Conservation (phyloP, 2,888 invertebrate species). For the Campoletis raptor region DNA sequence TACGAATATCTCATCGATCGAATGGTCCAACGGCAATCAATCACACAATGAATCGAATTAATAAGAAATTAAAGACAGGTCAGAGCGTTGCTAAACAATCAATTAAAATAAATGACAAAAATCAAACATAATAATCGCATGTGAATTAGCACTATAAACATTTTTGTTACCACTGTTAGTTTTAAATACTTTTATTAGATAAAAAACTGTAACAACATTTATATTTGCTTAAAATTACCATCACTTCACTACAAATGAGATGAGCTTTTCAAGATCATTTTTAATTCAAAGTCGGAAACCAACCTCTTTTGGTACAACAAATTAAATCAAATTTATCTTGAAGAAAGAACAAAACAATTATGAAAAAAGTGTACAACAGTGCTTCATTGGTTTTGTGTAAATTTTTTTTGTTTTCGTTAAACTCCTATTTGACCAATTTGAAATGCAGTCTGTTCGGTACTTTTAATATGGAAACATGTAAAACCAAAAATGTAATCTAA, state of each 20-base stretch:
- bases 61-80: slow-evolving; percentile 35
- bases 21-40: slow-evolving; percentile 4
- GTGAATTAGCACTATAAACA: neutral
- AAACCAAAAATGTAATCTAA: neutral
- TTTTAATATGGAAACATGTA: neutral
- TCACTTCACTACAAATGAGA: too few relatives aligned
- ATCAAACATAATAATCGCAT: neutral
- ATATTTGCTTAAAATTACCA: neutral
- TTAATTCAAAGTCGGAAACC: neutral
- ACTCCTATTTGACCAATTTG: too few relatives aligned
- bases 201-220: neutral
- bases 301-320: neutral
- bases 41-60: neutral
- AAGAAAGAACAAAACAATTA: neutral
- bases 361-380: neutral
- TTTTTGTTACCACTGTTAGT: neutral
- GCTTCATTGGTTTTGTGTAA: too few relatives aligned
- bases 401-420: too few relatives aligned
- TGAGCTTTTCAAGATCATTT: too few relatives aligned
- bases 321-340: neutral
- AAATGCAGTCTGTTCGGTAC: neutral
- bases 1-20: slow-evolving; percentile 25
- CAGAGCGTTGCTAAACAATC: slow-evolving; percentile 1
- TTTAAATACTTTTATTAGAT: neutral
- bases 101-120: neutral